Conservation (phyloP, 2,888 invertebrate species). For the Hirudinaria manillensis region DNA sequence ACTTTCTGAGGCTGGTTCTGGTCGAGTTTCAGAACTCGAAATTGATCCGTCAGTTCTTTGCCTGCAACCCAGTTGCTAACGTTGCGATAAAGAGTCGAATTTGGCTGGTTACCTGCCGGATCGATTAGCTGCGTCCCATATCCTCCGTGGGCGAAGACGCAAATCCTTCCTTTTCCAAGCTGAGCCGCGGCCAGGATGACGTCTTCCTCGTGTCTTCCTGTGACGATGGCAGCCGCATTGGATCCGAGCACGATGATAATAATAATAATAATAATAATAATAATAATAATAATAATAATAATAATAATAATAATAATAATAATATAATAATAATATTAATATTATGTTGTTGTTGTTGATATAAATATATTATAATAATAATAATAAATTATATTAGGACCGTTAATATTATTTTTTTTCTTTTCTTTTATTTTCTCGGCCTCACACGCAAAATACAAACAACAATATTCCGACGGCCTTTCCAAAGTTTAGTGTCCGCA, state of each 20-base stretch:
- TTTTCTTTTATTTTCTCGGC: no score
- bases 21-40: constrained; percentile 5
- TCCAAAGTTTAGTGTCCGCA: no score
- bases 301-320: no score
- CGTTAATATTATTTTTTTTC: no score
- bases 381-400: no score
- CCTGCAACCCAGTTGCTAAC: constrained; percentile 34
- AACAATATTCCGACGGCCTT: no score
- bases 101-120: not conserved
- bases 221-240: constrained; percentile 26
- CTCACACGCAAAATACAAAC: no score
- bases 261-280: no score
- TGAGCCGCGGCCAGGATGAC: constrained; percentile 30
- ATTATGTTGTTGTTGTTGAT: no score
- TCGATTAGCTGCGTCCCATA: constrained; percentile 25
- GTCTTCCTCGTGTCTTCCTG: constrained; percentile 25
- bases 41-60: not conserved
- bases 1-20: not conserved
- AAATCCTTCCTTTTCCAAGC: constrained; percentile 34
- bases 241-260: constrained; percentile 29
- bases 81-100: constrained; percentile 23
- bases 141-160: constrained; percentile 32
- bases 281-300: no score
- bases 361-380: no score
- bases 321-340: no score